Conservation (phyloP, 2,888 invertebrate species). For the Caenorhabditis japonica region DNA sequence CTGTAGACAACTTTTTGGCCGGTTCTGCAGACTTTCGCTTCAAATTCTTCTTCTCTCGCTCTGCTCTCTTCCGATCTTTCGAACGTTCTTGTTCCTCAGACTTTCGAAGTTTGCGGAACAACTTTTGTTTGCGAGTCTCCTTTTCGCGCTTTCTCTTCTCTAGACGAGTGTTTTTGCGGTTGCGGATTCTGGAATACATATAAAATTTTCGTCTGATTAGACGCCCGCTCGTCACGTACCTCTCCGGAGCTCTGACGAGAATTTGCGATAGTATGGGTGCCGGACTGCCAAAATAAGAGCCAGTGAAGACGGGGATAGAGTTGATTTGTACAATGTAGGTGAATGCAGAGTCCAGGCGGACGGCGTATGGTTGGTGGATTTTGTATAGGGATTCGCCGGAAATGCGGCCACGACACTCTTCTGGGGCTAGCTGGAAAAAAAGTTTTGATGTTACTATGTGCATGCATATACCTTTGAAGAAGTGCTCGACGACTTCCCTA, state of each 20-base stretch:
- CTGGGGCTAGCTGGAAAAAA: too few species aligned
- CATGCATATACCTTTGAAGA: neutral
- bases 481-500: constrained; percentile 14
- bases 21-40: constrained; percentile 1
- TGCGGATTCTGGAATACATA: constrained; percentile 46
- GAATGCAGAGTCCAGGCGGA: constrained; percentile 46
- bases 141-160: neutral
- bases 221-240: constrained; percentile 2
- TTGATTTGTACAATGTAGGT: constrained; percentile 34
- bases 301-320: constrained; percentile 38
- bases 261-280: constrained; percentile 16
- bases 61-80: neutral
- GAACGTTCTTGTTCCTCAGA: constrained; percentile 23
- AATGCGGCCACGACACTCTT: constrained; percentile 16
- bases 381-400: constrained; percentile 16
- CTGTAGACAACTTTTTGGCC: constrained; percentile 4
- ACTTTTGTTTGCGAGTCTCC: constrained; percentile 34
- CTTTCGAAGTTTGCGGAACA: constrained; percentile 16
- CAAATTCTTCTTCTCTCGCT: too few species aligned
- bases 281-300: constrained; percentile 43
- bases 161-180: constrained; percentile 4
- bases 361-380: constrained; percentile 23
- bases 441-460: too few species aligned
- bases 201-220: neutral
- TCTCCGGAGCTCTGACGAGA: constrained; percentile 41